Evolutionary conservation across 2,888 invertebrate species (phyloP).

Genomic region (Drosophila prolongata): DNA sequence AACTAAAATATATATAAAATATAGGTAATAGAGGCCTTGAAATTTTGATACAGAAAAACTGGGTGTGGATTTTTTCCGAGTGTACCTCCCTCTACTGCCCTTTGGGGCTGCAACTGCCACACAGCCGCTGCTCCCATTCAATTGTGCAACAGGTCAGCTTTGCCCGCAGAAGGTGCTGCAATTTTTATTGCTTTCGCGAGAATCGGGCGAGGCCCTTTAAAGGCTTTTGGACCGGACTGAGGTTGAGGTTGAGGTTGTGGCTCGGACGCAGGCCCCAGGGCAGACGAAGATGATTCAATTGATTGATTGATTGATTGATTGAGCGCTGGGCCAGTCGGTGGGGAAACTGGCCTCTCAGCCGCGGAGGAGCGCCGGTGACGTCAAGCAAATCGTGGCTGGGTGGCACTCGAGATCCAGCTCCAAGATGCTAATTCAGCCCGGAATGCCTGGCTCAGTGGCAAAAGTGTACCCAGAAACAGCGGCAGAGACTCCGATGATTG

Average conservation of each 20-base stretch:
- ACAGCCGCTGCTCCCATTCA: slow-evolving; percentile 59
- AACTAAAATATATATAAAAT: too few relatives aligned
- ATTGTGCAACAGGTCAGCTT: slow-evolving; percentile 70
- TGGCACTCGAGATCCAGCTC: slow-evolving; percentile 4
- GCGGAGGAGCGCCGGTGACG: slow-evolving; percentile 20
- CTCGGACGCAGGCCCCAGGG: not conserved
- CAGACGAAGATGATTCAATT: slow-evolving; percentile 69
- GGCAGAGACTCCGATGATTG: not conserved
- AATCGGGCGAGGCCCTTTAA: slow-evolving; percentile 69
- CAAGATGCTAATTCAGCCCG: slow-evolving; percentile 11
- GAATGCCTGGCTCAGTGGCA: not conserved
- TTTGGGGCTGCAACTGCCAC: slow-evolving; percentile 14
- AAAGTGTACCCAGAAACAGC: not conserved
- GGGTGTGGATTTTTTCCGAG: not conserved
- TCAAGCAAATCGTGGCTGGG: slow-evolving; percentile 30
- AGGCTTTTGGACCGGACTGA: slow-evolving; percentile 33
- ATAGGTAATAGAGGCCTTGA: too few relatives aligned
- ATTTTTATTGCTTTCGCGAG: slow-evolving; percentile 82
- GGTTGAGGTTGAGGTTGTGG: not conserved
- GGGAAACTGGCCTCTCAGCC: slow-evolving; percentile 7
- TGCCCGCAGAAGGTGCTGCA: slow-evolving; percentile 61
- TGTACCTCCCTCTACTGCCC: slow-evolving; percentile 7
- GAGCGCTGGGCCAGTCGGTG: slow-evolving; percentile 9
- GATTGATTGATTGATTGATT: slow-evolving; percentile 69
- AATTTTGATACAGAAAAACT: too few relatives aligned